These are phyloP conservation scores for Drosophila biarmipes DNA, from an alignment of 1,140 invertebrate genomes.

Conservation along the genomic window DNA sequence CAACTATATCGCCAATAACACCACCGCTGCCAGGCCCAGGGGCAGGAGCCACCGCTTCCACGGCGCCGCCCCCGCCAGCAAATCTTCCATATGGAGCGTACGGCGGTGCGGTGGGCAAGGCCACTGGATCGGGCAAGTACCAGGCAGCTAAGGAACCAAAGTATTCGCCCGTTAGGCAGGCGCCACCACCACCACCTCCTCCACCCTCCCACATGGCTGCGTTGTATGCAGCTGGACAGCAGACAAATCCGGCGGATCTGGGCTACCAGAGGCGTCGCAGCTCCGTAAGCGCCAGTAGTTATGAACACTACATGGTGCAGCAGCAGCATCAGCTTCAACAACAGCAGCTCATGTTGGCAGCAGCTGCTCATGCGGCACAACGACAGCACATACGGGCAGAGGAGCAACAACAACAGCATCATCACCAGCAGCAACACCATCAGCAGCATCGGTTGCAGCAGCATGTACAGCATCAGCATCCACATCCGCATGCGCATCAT, in stretches of 20 bases:
- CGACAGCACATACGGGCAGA: conserved; percentile 46
- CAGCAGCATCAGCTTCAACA: conserved; percentile 69
- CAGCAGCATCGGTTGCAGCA: conserved; percentile 42
- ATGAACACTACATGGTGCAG: conserved; percentile 69
- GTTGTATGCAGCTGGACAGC: conserved; percentile 47
- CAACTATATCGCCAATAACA: conserved; percentile 84
- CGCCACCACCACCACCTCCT: conserved; percentile 68
- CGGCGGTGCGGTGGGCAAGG: conserved; percentile 30
- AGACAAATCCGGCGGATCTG: conserved; percentile 46
- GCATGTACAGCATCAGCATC: conserved; percentile 32
- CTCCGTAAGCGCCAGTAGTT: conserved; percentile 71
- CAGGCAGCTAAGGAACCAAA: conserved; percentile 53
- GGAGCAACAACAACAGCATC: conserved; percentile 46
- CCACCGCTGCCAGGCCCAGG: conserved; percentile 68
- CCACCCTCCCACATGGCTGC: conserved; percentile 59
- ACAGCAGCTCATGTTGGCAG: conserved; percentile 70
- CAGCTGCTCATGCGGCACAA: conserved; percentile 64
- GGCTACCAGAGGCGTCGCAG: conserved; percentile 66
- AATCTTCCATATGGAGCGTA: conserved; percentile 65
- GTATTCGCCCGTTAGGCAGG: conserved; percentile 53
- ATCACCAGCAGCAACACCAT: conserved; percentile 47
- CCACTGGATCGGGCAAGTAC: conserved; percentile 35
- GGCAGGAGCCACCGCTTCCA: conserved; percentile 80
- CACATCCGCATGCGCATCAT: conserved; percentile 27
- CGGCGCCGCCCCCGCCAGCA: conserved; percentile 70